A percentile compares a stretch with the other conserved stretches of the same genome.
Conservation (phyloP, 2,797 vertebrate genomes). For the Adrianichthys oophorus region DNA sequence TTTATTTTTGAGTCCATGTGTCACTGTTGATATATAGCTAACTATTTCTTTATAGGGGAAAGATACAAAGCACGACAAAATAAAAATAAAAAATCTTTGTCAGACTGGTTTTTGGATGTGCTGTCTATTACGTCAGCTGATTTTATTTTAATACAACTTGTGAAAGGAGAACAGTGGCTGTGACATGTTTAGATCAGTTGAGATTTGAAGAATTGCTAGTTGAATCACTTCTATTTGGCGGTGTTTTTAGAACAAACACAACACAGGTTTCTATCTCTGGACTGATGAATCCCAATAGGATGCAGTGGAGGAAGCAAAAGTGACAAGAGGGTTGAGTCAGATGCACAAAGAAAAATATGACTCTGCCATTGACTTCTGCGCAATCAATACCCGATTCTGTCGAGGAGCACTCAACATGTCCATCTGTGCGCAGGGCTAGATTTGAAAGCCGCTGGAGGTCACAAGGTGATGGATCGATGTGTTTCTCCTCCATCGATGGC, state of each 20-base stretch:
- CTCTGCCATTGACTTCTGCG: constrained; percentile 72
- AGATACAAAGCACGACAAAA: constrained; percentile 86
- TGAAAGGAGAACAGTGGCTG: constrained; percentile 38
- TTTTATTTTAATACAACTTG: constrained; percentile 35
- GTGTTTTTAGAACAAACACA: constrained; percentile 54
- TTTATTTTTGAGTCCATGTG: constrained; percentile 80
- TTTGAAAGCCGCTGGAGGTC: constrained; percentile 77
- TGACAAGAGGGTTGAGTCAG: constrained; percentile 54
- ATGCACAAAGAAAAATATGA: constrained; percentile 68
- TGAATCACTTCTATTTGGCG: constrained; percentile 40
- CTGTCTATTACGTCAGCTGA: constrained; percentile 41
- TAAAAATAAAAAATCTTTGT: constrained; percentile 63
- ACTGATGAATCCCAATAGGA: constrained; percentile 69
- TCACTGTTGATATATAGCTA: constrained; percentile 87
- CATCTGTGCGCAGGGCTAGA: constrained; percentile 64
- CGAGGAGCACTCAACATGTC: constrained; percentile 75
- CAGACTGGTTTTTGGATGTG: constrained; percentile 35
- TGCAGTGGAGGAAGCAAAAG: constrained; percentile 47
- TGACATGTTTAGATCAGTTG: constrained; percentile 53
- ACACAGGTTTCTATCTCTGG: constrained; percentile 38
- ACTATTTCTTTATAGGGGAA: constrained; percentile 87
- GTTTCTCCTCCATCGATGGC: constrained; percentile 76
- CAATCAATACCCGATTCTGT: constrained; percentile 79
- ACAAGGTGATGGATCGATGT: constrained; percentile 75
- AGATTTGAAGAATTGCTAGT: constrained; percentile 47